phyloP scores from a whole-genome alignment of 2,113 vertebrate genomes.

The Gadus macrocephalus region DNA sequence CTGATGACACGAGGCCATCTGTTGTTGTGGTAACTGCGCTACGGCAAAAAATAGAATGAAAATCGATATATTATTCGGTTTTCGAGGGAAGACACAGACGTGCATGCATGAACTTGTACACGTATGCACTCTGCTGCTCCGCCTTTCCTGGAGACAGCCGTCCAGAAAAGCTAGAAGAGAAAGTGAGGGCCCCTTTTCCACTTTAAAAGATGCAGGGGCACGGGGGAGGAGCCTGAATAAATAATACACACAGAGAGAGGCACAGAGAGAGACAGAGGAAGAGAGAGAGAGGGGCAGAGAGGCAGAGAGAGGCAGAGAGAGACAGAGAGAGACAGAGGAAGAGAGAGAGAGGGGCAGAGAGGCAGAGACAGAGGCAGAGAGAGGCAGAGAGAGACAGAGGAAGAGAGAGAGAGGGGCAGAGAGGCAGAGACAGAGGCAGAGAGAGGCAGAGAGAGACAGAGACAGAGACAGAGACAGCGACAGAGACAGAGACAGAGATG shows the following conservation, averaged over 20 bases:
- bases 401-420: too few relatives aligned
- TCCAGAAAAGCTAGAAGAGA: constrained; percentile 65
- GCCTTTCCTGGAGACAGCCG: constrained; percentile 48
- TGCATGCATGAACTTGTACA: constrained; percentile 19
- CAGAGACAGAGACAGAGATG: constrained; percentile 22
- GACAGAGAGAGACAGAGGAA: too few relatives aligned
- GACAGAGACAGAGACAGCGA: too few relatives aligned
- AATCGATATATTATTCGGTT: too few relatives aligned
- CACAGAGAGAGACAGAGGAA: too few relatives aligned
- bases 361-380: constrained; percentile 36
- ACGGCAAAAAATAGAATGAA: constrained; percentile 64
- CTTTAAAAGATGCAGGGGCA: constrained; percentile 52
- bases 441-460: too few relatives aligned
- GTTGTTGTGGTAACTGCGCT: constrained; percentile 72
- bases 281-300: too few relatives aligned
- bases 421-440: too few relatives aligned
- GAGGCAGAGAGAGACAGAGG: not conserved
- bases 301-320: too few relatives aligned
- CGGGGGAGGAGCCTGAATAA: constrained; percentile 53
- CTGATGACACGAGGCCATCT: constrained; percentile 73
- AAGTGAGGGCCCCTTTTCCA: constrained; percentile 51
- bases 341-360: too few relatives aligned
- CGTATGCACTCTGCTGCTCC: constrained; percentile 25
- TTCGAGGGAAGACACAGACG: not conserved
- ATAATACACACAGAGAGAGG: constrained; percentile 65